Conservation (phyloP, 2,113 vertebrate genomes). For the Chaetodon trifascialis region DNA sequence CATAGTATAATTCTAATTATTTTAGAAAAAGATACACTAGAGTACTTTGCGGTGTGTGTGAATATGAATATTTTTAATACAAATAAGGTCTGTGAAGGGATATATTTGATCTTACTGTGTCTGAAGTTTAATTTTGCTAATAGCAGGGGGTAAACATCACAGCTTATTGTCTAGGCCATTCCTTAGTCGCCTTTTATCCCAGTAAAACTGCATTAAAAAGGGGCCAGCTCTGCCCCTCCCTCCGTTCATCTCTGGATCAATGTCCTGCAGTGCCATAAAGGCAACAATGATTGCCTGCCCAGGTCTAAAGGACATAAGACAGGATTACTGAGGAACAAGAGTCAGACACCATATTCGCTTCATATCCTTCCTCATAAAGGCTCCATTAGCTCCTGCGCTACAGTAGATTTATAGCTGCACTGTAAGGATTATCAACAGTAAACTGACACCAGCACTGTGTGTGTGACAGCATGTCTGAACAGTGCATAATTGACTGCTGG, state of each 20-base stretch:
- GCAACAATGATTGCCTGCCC: conserved; percentile 70
- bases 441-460: conserved; percentile 1
- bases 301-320: conserved; percentile 60
- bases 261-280: conserved; percentile 65
- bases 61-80: not conserved
- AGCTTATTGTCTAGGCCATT: not conserved
- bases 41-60: not conserved
- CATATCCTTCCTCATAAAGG: conserved; percentile 74
- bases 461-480: not conserved
- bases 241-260: conserved; percentile 15
- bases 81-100: not conserved
- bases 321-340: conserved; percentile 69
- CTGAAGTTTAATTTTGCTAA: conserved; percentile 29
- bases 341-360: conserved; percentile 55
- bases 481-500: not conserved
- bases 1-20: too few relatives aligned
- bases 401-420: conserved; percentile 25
- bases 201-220: conserved; percentile 49
- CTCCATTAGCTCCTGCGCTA: conserved; percentile 62
- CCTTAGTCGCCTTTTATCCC: conserved; percentile 42
- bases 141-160: not conserved
- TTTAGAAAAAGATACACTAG: too few relatives aligned
- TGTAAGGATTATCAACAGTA: not conserved
- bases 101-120: conserved; percentile 44
- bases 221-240: conserved; percentile 10